Percentiles rank a stretch among this genome's conserved stretches.
These are phyloP conservation scores for Listronotus bonariensis DNA, from an alignment of 1,140 invertebrate species.

Conservation along the genomic window DNA sequence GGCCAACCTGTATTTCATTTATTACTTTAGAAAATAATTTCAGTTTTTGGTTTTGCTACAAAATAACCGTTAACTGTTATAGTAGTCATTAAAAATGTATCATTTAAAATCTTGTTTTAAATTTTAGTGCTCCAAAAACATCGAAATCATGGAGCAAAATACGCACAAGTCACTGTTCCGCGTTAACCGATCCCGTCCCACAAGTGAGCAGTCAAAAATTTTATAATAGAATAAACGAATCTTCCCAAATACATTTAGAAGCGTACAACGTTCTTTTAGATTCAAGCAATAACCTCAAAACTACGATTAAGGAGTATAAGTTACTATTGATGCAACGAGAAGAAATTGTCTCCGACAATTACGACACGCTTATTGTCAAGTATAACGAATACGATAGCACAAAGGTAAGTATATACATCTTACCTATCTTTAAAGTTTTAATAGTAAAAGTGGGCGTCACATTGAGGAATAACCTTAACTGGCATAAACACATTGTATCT, in stretches of 20 bases:
- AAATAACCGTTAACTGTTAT: too few species aligned
- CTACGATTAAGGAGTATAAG: constrained; percentile 48
- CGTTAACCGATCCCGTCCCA: constrained; percentile 49
- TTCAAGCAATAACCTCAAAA: constrained; percentile 50
- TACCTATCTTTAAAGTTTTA: too few species aligned
- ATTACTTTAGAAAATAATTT: too few species aligned
- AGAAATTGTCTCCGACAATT: constrained; percentile 45
- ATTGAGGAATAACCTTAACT: too few species aligned
- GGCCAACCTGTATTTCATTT: too few species aligned
- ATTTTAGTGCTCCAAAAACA: constrained; percentile 63
- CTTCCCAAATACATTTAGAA: constrained; percentile 48
- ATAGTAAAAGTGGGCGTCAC: too few species aligned
- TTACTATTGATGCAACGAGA: constrained; percentile 46
- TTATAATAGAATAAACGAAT: constrained; percentile 50
- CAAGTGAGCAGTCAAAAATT: constrained; percentile 50
- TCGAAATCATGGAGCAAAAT: constrained; percentile 57
- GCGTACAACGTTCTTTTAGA: constrained; percentile 47
- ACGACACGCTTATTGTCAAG: constrained; percentile 46
- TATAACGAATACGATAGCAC: constrained; percentile 45
- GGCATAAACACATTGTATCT: too few species aligned
- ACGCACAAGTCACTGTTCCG: constrained; percentile 43
- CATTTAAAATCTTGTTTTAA: too few species aligned
- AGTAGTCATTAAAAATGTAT: too few species aligned
- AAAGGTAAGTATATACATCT: too few species aligned
- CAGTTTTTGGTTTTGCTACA: too few species aligned